Evolutionary conservation across 2,797 vertebrate species (phyloP).

Genomic region (Fundulus diaphanus): DNA sequence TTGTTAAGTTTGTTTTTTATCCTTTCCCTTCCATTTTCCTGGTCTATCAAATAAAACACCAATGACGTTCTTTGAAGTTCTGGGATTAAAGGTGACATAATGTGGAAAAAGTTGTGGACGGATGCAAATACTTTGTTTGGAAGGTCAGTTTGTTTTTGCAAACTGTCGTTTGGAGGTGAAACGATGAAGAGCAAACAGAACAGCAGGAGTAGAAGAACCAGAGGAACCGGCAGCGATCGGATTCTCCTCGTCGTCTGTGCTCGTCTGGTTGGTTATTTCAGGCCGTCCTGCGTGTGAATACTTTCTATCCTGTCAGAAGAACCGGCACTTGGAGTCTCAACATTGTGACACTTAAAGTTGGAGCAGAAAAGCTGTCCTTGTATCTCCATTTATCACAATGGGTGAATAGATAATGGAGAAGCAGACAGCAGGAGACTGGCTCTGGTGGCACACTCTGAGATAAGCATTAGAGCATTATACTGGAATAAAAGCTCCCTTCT

Average conservation of each 20-base stretch:
- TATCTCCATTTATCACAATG: constrained; percentile 48
- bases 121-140: too few relatives aligned
- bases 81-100: too few relatives aligned
- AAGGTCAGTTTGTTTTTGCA: constrained; percentile 13
- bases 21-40: too few relatives aligned
- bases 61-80: too few relatives aligned
- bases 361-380: constrained; percentile 41
- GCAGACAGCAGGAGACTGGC: constrained; percentile 46
- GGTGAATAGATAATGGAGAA: constrained; percentile 52
- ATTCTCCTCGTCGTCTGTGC: constrained; percentile 5
- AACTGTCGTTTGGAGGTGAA: constrained; percentile 8
- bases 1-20: too few relatives aligned
- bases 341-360: constrained; percentile 27
- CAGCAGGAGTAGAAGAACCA: constrained; percentile 15
- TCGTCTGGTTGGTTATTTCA: constrained; percentile 27
- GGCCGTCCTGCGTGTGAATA: constrained; percentile 8
- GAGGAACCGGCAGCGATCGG: constrained; percentile 3
- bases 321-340: constrained; percentile 19
- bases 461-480: constrained; percentile 48
- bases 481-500: constrained; percentile 43
- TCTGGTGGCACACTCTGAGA: constrained; percentile 48
- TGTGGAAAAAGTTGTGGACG: too few relatives aligned
- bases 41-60: too few relatives aligned
- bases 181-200: constrained; percentile 6
- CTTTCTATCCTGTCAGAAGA: constrained; percentile 19